Percentiles rank a stretch among this genome's conserved stretches.
These are phyloP conservation scores for Xenopus borealis DNA, from an alignment of 2,113 vertebrate species.

Conservation along the genomic window DNA sequence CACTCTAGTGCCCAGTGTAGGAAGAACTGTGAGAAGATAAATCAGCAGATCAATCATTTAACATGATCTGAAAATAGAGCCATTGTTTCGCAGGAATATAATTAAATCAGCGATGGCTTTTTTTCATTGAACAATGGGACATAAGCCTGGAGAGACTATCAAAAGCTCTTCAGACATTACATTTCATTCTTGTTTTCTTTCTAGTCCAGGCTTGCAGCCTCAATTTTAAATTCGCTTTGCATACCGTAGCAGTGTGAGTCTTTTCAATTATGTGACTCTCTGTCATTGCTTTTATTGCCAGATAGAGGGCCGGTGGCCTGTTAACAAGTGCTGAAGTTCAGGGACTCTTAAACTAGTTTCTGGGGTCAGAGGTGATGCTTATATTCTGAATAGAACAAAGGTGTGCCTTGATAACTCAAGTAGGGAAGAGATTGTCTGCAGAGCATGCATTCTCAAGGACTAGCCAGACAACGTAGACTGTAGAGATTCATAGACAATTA, in stretches of 20 bases:
- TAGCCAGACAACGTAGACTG: not conserved
- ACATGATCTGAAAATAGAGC: slow-evolving; percentile 60
- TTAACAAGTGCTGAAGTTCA: slow-evolving; percentile 85
- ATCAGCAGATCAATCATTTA: slow-evolving; percentile 75
- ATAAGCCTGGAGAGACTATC: slow-evolving; percentile 61
- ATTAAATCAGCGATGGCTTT: slow-evolving; percentile 61
- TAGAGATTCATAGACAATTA: not conserved
- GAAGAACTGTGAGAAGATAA: slow-evolving; percentile 73
- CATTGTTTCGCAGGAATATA: slow-evolving; percentile 64
- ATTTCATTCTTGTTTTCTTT: slow-evolving; percentile 49
- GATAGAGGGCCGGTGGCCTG: slow-evolving; percentile 78
- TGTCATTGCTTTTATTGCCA: slow-evolving; percentile 72
- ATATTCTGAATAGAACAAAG: slow-evolving; percentile 77
- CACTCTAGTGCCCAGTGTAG: slow-evolving; percentile 55
- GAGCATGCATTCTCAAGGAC: not conserved
- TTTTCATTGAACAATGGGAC: slow-evolving; percentile 54
- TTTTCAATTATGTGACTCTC: slow-evolving; percentile 75
- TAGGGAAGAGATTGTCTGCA: slow-evolving; percentile 46
- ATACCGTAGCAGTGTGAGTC: slow-evolving; percentile 64
- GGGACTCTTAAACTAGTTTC: slow-evolving; percentile 79
- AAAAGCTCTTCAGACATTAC: slow-evolving; percentile 54
- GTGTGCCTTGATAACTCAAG: slow-evolving; percentile 69
- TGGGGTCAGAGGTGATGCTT: slow-evolving; percentile 82
- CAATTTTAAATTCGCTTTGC: slow-evolving; percentile 67
- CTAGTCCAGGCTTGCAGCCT: slow-evolving; percentile 51